Base-by-base conservation (phyloP, 2,797 vertebrate genomes). In the Anabas testudineus region DNA sequence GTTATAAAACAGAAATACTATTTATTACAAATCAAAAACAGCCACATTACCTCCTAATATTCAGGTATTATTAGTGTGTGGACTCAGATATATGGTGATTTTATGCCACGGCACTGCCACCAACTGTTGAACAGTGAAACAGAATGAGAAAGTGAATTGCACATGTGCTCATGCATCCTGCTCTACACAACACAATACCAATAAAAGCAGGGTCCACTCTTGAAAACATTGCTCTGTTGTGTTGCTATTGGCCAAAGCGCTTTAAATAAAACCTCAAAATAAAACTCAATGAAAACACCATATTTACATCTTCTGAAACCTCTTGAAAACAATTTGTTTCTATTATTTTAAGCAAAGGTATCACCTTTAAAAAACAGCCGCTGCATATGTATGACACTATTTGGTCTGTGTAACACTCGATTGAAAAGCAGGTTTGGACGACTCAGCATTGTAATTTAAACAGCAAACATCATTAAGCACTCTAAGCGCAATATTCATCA, bases 391-490 rank as follows among this genome's bases (percentile, higher is more conserved):
- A 41, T 5, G 19, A 82, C 68, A 57, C 61, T 68, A 53, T 80
- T 77, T 52, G 73, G 55, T 61, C 49, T 55, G 58, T 47, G 55
- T 74, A 62, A 75, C 69, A 76, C 72, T 85, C 59, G 45, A 54
- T n/a, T 47, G 61, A 74, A 78, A 77, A 55, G 61, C 65, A 74
- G 71, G 71, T 82, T 83, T 73, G 76, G 77, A 80, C 75, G 56
- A 82, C 75, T 78, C 74, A 62, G 67, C 74, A 75, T 78, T 84
- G 81, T 80, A 86, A 91, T 91, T 88, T 90, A 78, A 92, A 91
- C 77, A 80, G 87, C 83, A 91, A 89, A 90, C 86, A 92, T 87
- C 85, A 88, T 91, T 91, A 92, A 87, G 77, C 87, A 71, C 53
- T 83, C 82, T 79, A 83, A 91, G 83, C 67, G 59, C 81, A 89